Evolutionary conservation across 1,140 invertebrate genomes (phyloP).

Genomic region (Wiebesia pumilae): DNA sequence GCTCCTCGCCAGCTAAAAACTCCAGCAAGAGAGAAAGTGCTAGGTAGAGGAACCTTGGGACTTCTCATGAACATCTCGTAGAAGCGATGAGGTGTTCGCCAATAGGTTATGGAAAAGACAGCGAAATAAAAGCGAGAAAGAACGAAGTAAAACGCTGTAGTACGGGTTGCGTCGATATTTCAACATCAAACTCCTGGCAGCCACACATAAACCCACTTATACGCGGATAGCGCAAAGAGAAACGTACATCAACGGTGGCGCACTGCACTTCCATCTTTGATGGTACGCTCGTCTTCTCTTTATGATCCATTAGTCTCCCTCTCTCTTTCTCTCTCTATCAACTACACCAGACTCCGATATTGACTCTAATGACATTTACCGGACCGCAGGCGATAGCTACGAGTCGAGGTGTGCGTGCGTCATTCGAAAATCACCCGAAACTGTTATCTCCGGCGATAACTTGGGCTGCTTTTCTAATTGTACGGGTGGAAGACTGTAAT

Average conservation of each 20-base stretch:
- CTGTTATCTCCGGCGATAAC: slow-evolving; percentile 22
- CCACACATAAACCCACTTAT: slow-evolving; percentile 16
- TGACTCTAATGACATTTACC: slow-evolving; percentile 43
- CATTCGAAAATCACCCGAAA: not conserved
- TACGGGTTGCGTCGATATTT: slow-evolving; percentile 45
- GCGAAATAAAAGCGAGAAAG: not conserved
- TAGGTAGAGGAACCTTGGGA: not conserved
- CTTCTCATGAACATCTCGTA: slow-evolving; percentile 12
- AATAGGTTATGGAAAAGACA: not conserved
- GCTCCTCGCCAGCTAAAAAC: not conserved
- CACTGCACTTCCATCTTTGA: slow-evolving; percentile 44
- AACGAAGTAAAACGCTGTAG: not conserved
- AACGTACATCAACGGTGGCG: not conserved
- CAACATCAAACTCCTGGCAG: slow-evolving; percentile 21
- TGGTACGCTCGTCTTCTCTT: slow-evolving; percentile 43
- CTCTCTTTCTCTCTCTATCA: slow-evolving; percentile 4
- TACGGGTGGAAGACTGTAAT: not conserved
- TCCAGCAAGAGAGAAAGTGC: not conserved
- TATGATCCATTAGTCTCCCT: slow-evolving; percentile 42
- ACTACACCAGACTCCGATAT: slow-evolving; percentile 5
- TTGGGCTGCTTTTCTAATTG: slow-evolving; percentile 27
- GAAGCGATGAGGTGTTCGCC: slow-evolving; percentile 17
- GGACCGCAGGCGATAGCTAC: not conserved
- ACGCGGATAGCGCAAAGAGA: not conserved
- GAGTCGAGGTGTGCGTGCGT: not conserved